These are phyloP conservation scores for Psophia crepitans DNA, from an alignment of 2,113 vertebrate genomes.

Conservation along the genomic window DNA sequence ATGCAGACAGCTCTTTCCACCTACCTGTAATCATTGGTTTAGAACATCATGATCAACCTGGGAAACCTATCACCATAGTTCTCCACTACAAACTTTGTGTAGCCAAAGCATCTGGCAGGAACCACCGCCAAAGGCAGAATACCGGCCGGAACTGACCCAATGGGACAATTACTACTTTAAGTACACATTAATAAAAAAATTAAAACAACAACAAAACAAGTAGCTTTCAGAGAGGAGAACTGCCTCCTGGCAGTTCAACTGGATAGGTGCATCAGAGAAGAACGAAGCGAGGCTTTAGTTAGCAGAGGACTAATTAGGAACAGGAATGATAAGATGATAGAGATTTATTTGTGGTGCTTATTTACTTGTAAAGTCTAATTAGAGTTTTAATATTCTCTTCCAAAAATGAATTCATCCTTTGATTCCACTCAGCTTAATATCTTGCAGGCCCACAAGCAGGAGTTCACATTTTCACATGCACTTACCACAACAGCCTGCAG, in stretches of 20 bases:
- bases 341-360: background rate
- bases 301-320: background rate
- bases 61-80: background rate
- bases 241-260: too few species aligned
- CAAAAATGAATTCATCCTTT: background rate
- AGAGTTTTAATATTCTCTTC: background rate
- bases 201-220: background rate
- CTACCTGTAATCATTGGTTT: background rate
- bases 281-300: background rate
- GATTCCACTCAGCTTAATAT: background rate
- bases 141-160: background rate
- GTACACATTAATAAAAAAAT: background rate
- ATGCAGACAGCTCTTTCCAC: constrained; percentile 23
- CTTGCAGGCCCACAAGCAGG: background rate
- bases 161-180: background rate
- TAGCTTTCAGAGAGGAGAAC: background rate
- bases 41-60: background rate
- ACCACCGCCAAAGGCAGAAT: background rate
- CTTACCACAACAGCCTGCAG: background rate
- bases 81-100: background rate
- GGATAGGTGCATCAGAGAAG: background rate
- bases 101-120: constrained; percentile 22
- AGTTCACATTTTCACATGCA: background rate
- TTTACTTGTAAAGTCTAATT: background rate
- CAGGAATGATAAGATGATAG: background rate